Base-by-base conservation (phyloP, 2,113 vertebrate species). In the Percina caprodes region DNA sequence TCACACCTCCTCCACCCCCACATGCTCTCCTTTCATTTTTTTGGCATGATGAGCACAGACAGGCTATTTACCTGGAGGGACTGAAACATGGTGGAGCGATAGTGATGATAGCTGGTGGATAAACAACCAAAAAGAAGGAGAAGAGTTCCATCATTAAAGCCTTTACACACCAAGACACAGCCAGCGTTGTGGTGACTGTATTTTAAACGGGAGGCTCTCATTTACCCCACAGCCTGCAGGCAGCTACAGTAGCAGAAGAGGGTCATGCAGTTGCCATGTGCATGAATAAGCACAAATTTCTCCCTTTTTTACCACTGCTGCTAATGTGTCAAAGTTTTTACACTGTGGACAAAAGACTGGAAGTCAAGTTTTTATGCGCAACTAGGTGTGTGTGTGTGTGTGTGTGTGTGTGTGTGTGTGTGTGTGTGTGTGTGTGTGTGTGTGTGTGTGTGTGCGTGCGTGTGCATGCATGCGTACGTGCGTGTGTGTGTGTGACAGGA, bases 11-110 rank as follows among this genome's bases (percentile, higher is more conserved):
- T 21, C 63, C 39, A 1, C 35, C 35, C 59, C 30, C 21, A 14
- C 66, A 26, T 59, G 46, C 70, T 66, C 82, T 46, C 42, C 79
- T 74, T 67, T 79, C 52, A 82, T 86, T 80, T 79, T 66, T 66
- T 88, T 69, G 62, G 86, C 75, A 49, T 65, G 92, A 89, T 87
- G 86, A 88, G 87, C 81, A 76, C 56, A 73, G 92, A 85, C 82
- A 74, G 79, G 80, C 83, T 90, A 89, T 92, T 92, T 94, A 93
- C 89, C 83, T 85, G 82, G 59, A 69, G 62, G 75, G 81, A 73
- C 83, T 62, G 68, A 46, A 46, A 69, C 51, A 86, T 76, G 80
- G 86, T 33, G 51, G 65, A 52, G 83, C 12, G 82, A 87, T 88
- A 71, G 88, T 15, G 79, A 83, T 76, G 74, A 86, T 72, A 84